These are phyloP conservation scores for Palythoa grandis DNA, from an alignment of 92 coral and sea anemone species.

Conservation along the genomic window DNA sequence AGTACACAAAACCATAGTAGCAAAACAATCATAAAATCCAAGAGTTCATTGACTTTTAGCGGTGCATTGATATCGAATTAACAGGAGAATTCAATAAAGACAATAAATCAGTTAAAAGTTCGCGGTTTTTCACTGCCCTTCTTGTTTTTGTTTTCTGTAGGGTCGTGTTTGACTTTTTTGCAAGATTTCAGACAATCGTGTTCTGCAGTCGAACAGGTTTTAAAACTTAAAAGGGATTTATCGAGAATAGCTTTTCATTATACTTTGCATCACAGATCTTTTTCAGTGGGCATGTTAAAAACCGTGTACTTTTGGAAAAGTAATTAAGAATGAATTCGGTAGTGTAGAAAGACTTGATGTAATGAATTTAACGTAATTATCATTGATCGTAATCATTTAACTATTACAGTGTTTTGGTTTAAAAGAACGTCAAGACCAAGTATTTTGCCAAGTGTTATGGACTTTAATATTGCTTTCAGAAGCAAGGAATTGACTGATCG, in stretches of 20 bases:
- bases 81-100: neutral
- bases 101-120: slow-evolving; percentile 2
- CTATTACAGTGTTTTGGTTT: slow-evolving; percentile 16
- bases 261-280: neutral
- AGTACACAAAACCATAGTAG: neutral
- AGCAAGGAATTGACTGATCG: slow-evolving; percentile 1
- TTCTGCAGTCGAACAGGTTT: neutral
- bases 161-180: neutral
- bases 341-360: neutral
- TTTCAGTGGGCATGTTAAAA: neutral
- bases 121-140: slow-evolving; percentile 7
- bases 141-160: neutral
- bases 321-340: slow-evolving; percentile 3
- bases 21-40: neutral
- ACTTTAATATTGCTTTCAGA: neutral
- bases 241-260: too few relatives aligned
- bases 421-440: neutral
- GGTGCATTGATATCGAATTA: slow-evolving; percentile 4
- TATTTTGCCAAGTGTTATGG: neutral
- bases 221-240: neutral
- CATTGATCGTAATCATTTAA: slow-evolving; percentile 10
- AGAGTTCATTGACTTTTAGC: slow-evolving; percentile 23
- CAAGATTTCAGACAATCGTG: neutral
- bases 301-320: slow-evolving; percentile 23
- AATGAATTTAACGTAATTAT: neutral